Conservation (phyloP, 2,888 invertebrate species). For the Cotesia congregata region DNA sequence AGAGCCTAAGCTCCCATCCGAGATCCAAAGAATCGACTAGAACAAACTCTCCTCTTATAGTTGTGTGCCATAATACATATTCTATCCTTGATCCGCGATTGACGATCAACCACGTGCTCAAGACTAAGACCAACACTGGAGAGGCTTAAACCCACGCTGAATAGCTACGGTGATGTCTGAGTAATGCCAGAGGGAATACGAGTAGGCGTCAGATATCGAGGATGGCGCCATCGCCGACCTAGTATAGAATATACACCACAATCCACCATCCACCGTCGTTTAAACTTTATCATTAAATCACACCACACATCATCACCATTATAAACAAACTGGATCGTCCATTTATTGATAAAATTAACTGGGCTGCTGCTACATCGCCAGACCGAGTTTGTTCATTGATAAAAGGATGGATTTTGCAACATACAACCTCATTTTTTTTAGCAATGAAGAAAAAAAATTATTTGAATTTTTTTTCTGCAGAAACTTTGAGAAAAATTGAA, state of each 20-base stretch:
- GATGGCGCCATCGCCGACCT: constrained; percentile 29
- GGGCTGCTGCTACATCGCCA: too few species aligned
- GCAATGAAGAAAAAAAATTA: too few species aligned
- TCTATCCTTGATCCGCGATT: neutral
- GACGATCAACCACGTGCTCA: neutral
- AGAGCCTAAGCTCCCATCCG: neutral
- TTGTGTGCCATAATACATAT: too few species aligned
- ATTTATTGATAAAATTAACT: neutral
- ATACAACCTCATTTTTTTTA: too few species aligned
- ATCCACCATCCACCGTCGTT: constrained; percentile 21
- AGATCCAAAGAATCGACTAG: too few species aligned
- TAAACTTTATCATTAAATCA: constrained; percentile 26
- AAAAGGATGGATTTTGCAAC: too few species aligned
- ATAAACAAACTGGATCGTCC: neutral
- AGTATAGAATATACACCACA: neutral
- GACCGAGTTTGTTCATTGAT: too few species aligned
- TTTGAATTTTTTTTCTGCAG: too few species aligned
- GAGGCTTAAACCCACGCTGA: constrained; percentile 32
- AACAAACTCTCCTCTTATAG: too few species aligned
- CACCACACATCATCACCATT: constrained; percentile 11
- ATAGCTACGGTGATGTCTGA: constrained; percentile 16
- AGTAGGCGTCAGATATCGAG: constrained; percentile 39
- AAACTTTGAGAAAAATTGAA: too few species aligned
- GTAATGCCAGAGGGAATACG: constrained; percentile 28
- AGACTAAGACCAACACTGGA: neutral